Percentiles rank a stretch among this genome's conserved stretches.
Conservation (phyloP, 2,797 vertebrate species). For the Tachyglossus aculeatus region DNA sequence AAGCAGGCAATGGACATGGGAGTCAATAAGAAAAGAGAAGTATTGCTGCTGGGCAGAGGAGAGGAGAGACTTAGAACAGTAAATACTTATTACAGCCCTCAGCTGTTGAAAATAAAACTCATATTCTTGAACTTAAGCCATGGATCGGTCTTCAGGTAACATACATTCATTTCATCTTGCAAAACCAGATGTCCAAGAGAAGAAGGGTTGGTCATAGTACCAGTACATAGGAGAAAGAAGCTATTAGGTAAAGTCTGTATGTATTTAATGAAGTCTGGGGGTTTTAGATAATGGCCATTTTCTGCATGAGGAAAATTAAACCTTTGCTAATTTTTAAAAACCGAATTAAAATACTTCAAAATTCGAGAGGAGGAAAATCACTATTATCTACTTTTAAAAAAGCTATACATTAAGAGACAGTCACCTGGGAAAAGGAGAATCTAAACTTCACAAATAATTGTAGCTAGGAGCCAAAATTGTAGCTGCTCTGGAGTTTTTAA, state of each 20-base stretch:
- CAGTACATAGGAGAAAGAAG: not conserved
- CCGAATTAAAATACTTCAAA: too few relatives aligned
- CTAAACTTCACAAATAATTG: not conserved
- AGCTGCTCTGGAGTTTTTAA: not conserved
- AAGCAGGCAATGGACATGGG: too few relatives aligned
- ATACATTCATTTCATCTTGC: constrained; percentile 14
- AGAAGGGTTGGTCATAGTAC: not conserved
- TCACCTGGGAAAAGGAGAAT: not conserved
- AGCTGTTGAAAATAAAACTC: not conserved
- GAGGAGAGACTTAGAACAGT: too few relatives aligned
- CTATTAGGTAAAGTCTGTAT: constrained; percentile 24
- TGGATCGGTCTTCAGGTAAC: not conserved
- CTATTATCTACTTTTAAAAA: too few relatives aligned
- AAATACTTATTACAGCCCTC: too few relatives aligned
- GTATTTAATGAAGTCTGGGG: not conserved
- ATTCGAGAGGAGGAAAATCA: too few relatives aligned
- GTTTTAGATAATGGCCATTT: not conserved
- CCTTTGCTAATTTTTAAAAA: not conserved
- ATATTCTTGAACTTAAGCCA: not conserved
- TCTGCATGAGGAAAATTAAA: constrained; percentile 26
- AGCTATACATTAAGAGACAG: too few relatives aligned
- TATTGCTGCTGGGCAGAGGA: too few relatives aligned
- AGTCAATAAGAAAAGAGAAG: too few relatives aligned
- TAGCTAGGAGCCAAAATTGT: not conserved
- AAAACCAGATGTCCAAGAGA: not conserved